phyloP scores from a whole-genome alignment of 2,113 vertebrate species.

The Mus pahari region DNA sequence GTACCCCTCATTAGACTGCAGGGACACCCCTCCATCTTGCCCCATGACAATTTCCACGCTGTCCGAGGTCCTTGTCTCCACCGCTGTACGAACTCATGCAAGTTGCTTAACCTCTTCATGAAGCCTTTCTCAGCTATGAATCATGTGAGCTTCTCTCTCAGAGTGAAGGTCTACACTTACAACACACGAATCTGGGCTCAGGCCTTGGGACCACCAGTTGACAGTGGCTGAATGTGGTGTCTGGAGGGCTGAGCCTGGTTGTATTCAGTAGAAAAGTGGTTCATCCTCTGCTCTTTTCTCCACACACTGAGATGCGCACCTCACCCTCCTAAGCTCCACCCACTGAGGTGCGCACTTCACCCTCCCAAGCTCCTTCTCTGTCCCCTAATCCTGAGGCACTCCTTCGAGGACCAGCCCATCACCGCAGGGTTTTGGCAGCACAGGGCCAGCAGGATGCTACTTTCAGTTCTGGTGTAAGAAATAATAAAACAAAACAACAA shows the following conservation, averaged over 20 bases:
- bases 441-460: not conserved
- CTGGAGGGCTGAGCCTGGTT: no score
- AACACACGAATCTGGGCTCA: fast-evolving
- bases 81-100: not conserved
- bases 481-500: not conserved
- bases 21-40: not conserved
- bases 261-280: not conserved
- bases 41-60: not conserved
- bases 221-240: fast-evolving
- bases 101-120: not conserved
- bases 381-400: not conserved
- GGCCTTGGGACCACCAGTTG: fast-evolving
- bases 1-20: not conserved
- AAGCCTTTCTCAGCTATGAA: not conserved
- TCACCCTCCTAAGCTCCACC: no score
- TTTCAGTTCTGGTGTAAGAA: not conserved
- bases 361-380: not conserved
- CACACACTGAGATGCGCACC: not conserved
- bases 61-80: not conserved
- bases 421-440: not conserved
- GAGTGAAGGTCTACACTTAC: not conserved
- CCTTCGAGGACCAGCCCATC: not conserved
- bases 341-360: not conserved
- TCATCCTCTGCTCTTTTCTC: no score
- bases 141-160: fast-evolving